A percentile compares a stretch with the other conserved stretches of the same genome.
Conservation (phyloP, 92 coral and sea anemone genomes). For the Zoanthus gigantus region DNA sequence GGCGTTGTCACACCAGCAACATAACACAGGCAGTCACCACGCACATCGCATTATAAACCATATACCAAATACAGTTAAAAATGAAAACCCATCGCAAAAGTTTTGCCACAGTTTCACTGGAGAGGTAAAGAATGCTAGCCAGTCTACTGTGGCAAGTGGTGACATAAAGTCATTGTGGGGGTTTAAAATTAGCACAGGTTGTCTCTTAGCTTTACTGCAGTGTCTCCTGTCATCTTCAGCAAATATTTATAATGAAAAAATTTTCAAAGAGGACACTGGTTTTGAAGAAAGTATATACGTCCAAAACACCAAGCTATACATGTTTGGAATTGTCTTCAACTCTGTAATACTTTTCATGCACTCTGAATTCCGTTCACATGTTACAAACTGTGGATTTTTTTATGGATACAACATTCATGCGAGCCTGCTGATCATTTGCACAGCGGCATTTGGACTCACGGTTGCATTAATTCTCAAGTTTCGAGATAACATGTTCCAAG, state of each 20-base stretch:
- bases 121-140: slow-evolving; percentile 27
- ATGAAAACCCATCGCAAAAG: neutral
- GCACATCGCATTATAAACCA: slow-evolving; percentile 61
- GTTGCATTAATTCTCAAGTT: slow-evolving; percentile 78
- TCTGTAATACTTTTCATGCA: slow-evolving; percentile 54
- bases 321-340: slow-evolving; percentile 76
- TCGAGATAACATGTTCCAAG: slow-evolving; percentile 84
- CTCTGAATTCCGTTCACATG: slow-evolving; percentile 67
- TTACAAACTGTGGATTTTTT: slow-evolving; percentile 66
- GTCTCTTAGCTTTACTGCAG: slow-evolving; percentile 68
- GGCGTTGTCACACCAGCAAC: slow-evolving; percentile 62
- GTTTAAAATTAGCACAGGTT: slow-evolving; percentile 64
- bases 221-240: slow-evolving; percentile 75
- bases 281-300: slow-evolving; percentile 74
- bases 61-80: slow-evolving; percentile 3
- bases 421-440: slow-evolving; percentile 64
- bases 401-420: slow-evolving; percentile 75
- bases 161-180: slow-evolving; percentile 25
- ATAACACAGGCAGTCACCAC: slow-evolving; percentile 51
- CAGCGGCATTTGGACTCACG: slow-evolving; percentile 73
- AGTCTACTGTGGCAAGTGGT: neutral
- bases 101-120: slow-evolving; percentile 13
- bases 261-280: slow-evolving; percentile 79
- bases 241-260: slow-evolving; percentile 82
- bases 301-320: slow-evolving; percentile 74